phyloP scores from a whole-genome alignment of 2,888 invertebrate genomes.

The Dichetophora obliterata region DNA sequence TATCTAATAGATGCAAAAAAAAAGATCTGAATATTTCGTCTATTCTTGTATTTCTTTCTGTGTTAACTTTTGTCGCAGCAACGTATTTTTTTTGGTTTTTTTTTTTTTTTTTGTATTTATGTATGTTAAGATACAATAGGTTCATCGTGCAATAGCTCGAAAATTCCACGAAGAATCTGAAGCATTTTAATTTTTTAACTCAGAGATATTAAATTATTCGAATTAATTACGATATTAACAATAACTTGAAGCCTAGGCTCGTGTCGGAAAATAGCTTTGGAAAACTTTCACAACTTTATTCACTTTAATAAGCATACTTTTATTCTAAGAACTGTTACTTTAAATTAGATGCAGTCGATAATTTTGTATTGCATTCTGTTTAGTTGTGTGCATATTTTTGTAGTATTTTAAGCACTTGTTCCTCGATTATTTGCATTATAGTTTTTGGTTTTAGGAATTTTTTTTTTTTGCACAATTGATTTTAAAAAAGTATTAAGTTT shows the following conservation, averaged over 20 bases:
- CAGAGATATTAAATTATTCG: not conserved
- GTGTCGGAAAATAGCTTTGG: too few species aligned
- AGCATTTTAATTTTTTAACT: not conserved
- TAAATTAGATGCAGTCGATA: not conserved
- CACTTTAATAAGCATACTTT: too few species aligned
- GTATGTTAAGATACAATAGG: not conserved
- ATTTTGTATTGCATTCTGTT: not conserved
- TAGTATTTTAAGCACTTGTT: conserved; percentile 6
- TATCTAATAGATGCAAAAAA: not conserved
- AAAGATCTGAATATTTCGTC: too few species aligned
- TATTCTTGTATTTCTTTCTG: too few species aligned
- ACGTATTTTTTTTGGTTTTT: not conserved
- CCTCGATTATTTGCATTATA: not conserved
- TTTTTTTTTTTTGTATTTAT: not conserved
- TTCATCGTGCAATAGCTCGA: not conserved
- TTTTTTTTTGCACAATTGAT: not conserved
- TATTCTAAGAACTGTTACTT: too few species aligned
- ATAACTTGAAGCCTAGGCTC: too few species aligned
- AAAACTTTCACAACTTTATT: too few species aligned
- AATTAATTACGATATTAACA: too few species aligned
- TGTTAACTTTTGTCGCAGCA: not conserved
- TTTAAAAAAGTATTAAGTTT: conserved; percentile 29
- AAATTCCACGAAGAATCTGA: not conserved
- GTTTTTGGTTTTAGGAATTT: conserved; percentile 8
- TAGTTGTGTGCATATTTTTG: not conserved